Conservation (phyloP, 2,113 vertebrate genomes). For the Indicator maculatus region DNA sequence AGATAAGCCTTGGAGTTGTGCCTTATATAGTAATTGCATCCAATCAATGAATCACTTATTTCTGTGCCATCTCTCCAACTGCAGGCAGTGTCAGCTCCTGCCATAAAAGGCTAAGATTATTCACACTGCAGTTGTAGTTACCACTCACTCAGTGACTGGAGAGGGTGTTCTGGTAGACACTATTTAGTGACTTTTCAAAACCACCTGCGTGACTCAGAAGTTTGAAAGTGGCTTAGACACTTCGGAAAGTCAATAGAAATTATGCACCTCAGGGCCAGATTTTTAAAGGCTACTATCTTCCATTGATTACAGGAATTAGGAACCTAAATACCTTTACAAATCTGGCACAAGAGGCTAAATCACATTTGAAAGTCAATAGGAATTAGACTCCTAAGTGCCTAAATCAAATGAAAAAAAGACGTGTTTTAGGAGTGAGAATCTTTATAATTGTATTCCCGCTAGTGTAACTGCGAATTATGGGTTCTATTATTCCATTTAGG, state of each 20-base stretch:
- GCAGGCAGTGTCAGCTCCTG: slow-evolving; percentile 10
- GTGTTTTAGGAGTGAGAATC: slow-evolving; percentile 64
- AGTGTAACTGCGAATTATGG: slow-evolving; percentile 69
- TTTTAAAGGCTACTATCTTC: slow-evolving; percentile 71
- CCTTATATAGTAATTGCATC: slow-evolving; percentile 31
- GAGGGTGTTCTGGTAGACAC: background rate
- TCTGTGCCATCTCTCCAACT: slow-evolving; percentile 24
- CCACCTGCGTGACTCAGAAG: slow-evolving; percentile 57
- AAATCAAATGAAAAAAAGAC: slow-evolving; percentile 68
- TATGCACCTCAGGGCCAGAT: slow-evolving; percentile 64
- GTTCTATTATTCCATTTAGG: slow-evolving; percentile 66
- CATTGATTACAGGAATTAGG: slow-evolving; percentile 71
- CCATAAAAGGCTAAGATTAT: slow-evolving; percentile 6
- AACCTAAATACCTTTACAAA: slow-evolving; percentile 70
- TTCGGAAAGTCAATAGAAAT: slow-evolving; percentile 70
- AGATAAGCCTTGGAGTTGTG: background rate
- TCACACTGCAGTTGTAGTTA: background rate
- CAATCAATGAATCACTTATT: slow-evolving; percentile 46
- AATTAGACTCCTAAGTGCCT: slow-evolving; percentile 65
- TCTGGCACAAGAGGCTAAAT: slow-evolving; percentile 65
- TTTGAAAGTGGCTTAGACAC: slow-evolving; percentile 63
- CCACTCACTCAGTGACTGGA: background rate
- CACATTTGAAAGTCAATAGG: slow-evolving; percentile 69
- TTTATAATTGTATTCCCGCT: slow-evolving; percentile 67
- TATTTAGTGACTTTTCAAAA: slow-evolving; percentile 56